phyloP scores from a whole-genome alignment of 1,140 invertebrate genomes.

The Pachypsylla venusta region DNA sequence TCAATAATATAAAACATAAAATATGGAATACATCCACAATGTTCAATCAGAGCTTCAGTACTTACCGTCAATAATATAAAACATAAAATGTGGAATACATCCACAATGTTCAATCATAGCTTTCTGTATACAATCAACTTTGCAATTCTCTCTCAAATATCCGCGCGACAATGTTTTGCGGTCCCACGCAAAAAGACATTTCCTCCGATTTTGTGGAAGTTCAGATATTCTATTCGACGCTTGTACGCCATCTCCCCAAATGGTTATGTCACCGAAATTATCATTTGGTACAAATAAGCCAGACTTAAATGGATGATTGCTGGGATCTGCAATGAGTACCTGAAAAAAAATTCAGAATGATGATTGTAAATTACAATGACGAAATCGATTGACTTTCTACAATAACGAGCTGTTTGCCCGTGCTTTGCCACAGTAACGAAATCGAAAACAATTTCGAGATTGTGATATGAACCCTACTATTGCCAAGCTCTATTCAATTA shows the following conservation, averaged over 20 bases:
- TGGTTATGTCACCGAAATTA: slow-evolving; percentile 11
- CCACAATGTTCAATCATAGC: slow-evolving; percentile 6
- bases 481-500: no score
- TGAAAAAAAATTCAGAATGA: no score
- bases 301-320: slow-evolving; percentile 10
- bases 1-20: not conserved
- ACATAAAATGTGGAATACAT: slow-evolving; percentile 17
- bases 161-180: slow-evolving; percentile 9
- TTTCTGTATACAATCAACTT: slow-evolving; percentile 11
- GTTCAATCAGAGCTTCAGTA: not conserved
- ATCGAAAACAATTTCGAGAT: no score
- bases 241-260: slow-evolving; percentile 16
- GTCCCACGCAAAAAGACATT: slow-evolving; percentile 17
- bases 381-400: no score
- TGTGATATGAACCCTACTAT: no score
- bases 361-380: no score
- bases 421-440: no score
- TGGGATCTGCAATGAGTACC: slow-evolving; percentile 18
- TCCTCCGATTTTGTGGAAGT: slow-evolving; percentile 4
- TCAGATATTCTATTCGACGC: slow-evolving; percentile 11
- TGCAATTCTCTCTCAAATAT: slow-evolving; percentile 12
- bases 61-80: slow-evolving; percentile 1
- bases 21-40: not conserved
- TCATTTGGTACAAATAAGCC: slow-evolving; percentile 16
- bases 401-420: no score